These are phyloP conservation scores for Ptiloglossa arizonensis DNA, from an alignment of 1,140 invertebrate genomes.

Conservation along the genomic window DNA sequence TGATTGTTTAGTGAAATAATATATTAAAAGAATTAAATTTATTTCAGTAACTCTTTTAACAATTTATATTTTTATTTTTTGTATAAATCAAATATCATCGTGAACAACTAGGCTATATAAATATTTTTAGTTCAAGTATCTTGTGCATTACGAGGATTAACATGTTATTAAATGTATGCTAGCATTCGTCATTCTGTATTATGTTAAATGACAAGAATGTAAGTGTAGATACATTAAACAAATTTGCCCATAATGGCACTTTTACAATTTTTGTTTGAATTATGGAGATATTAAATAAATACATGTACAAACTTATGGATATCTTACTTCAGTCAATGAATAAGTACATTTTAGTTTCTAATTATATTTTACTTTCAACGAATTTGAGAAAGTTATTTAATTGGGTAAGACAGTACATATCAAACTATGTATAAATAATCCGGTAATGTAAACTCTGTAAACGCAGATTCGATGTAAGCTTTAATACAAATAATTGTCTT, in stretches of 20 bases:
- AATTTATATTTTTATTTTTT: slow-evolving; percentile 32
- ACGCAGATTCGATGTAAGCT: slow-evolving; percentile 2
- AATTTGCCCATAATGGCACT: slow-evolving; percentile 72
- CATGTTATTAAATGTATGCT: slow-evolving; percentile 39
- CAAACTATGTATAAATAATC: slow-evolving; percentile 39
- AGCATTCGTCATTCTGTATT: slow-evolving; percentile 32
- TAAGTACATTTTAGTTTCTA: slow-evolving; percentile 49
- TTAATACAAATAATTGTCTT: slow-evolving; percentile 12
- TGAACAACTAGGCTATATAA: slow-evolving; percentile 38
- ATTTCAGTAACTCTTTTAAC: slow-evolving; percentile 25
- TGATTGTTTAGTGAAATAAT: slow-evolving; percentile 4
- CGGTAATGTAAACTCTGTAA: slow-evolving; percentile 10
- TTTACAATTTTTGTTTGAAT: slow-evolving; percentile 61
- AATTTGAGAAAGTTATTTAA: slow-evolving; percentile 28
- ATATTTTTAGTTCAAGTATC: slow-evolving; percentile 61
- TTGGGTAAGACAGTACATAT: slow-evolving; percentile 39
- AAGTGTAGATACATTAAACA: slow-evolving; percentile 51
- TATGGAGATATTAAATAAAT: slow-evolving; percentile 49
- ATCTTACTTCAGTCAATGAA: slow-evolving; percentile 59
- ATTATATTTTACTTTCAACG: slow-evolving; percentile 44
- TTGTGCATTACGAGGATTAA: slow-evolving; percentile 51
- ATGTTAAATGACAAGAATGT: slow-evolving; percentile 45
- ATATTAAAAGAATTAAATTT: slow-evolving; percentile 27
- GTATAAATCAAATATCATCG: slow-evolving; percentile 26
- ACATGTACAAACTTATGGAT: slow-evolving; percentile 47